Evolutionary conservation across 1,140 invertebrate genomes (phyloP).

Genomic region (Zaprionus camerounensis): DNA sequence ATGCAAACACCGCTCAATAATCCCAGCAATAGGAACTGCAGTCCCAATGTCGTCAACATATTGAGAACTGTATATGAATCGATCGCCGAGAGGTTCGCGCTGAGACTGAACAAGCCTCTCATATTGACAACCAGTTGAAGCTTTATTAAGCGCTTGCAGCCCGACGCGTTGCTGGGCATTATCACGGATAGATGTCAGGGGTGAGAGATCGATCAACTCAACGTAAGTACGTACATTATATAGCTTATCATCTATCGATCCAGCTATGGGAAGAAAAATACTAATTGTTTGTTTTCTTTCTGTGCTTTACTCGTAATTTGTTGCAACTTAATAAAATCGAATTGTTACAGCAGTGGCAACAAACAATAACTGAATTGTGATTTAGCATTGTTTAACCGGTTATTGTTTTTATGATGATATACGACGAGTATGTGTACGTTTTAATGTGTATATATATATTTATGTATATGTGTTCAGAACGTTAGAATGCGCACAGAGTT

Average conservation of each 20-base stretch:
- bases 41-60: constrained; percentile 43
- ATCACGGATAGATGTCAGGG: constrained; percentile 32
- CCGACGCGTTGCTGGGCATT: constrained; percentile 5
- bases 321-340: constrained; percentile 58
- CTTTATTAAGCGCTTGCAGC: constrained; percentile 17
- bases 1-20: constrained; percentile 28
- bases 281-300: constrained; percentile 32
- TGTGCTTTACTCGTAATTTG: constrained; percentile 61
- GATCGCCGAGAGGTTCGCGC: constrained; percentile 31
- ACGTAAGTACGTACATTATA: neutral
- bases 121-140: constrained; percentile 23
- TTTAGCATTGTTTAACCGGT: constrained; percentile 67
- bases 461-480: constrained; percentile 33
- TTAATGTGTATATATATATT: constrained; percentile 2
- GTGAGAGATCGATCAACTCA: constrained; percentile 23
- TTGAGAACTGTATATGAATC: constrained; percentile 1
- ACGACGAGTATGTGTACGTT: constrained; percentile 17
- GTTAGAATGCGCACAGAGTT: constrained; percentile 26
- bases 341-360: constrained; percentile 47
- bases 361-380: constrained; percentile 30
- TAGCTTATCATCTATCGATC: neutral
- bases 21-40: constrained; percentile 25
- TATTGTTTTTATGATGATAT: constrained; percentile 38
- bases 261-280: neutral
- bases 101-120: constrained; percentile 53